Evolutionary conservation across 2,888 invertebrate species (phyloP), one percentile per base, ranked within the genome.

Genomic region (Limenitis camilla): DNA sequence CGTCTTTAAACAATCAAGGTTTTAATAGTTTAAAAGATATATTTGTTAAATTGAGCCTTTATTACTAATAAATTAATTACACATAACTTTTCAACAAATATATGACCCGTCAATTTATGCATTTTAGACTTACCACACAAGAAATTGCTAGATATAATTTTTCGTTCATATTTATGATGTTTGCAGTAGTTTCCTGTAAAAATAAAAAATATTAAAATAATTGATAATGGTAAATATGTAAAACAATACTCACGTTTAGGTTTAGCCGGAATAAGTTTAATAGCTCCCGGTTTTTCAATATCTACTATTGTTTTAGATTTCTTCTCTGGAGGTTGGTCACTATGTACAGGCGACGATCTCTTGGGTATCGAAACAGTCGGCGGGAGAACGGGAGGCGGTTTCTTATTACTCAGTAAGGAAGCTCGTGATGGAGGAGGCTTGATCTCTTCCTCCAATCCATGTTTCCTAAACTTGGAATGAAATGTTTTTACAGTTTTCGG

Each of bases 401-500:
- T 89, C 71, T 87, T 86, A 58, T 72, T 84, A 40, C 91, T 92
- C 66, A 93, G 91, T 2, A 91, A 76, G 1, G 90, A 86, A 46
- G 91, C 90, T 52, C 94, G 88, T 4, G 95, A 93, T 2, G 94
- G 93, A 9, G 96, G 94, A n/a, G 95, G 94, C 68, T 94, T 94
- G 0, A 92, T 90, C 82, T 94, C 95, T 76, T 96, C 96, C 71
- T 94, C 95, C 49, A 97, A 80, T 35, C 96, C 97, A 67, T 96
- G 96, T 45, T 96, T 96, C 61, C 97, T 91, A 87, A 97, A 96
- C 82, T 95, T 96, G 0, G 96, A 94, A 79, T 96, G 92, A 74
- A 93, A 96, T 10, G 94, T 94, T 89, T 97, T 97, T 0, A 96
- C 97, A 36, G 97, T 97, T 82, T 96, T 96, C 5, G 95, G 93